Percentiles rank a stretch among this genome's conserved stretches.
phyloP scores from a whole-genome alignment of 1,140 invertebrate species.

The Apis florea region DNA sequence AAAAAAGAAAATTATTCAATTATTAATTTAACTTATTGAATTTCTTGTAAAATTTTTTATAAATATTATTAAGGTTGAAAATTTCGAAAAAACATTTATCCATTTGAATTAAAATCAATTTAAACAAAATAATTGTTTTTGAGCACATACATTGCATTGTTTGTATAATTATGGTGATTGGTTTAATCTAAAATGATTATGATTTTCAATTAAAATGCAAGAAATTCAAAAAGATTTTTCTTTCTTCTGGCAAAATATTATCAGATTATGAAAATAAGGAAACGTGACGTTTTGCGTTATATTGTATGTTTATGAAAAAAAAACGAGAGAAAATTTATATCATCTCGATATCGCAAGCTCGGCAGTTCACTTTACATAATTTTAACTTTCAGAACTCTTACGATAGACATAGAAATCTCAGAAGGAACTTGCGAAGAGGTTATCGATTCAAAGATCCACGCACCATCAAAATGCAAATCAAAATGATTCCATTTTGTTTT shows the following conservation, averaged over 20 bases:
- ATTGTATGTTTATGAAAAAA: neutral
- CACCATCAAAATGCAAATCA: neutral
- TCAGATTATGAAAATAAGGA: neutral
- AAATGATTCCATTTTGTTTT: neutral
- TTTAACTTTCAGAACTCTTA: neutral
- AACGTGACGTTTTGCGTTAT: neutral
- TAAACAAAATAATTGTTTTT: no score
- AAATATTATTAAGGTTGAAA: no score
- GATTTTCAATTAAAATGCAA: no score
- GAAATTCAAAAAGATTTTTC: no score
- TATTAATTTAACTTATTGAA: neutral
- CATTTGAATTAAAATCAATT: no score
- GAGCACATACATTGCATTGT: no score
- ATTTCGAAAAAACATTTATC: no score
- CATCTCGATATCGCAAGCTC: slow-evolving; percentile 23
- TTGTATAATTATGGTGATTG: no score
- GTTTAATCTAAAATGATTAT: no score
- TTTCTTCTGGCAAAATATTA: no score
- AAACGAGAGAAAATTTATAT: slow-evolving; percentile 7
- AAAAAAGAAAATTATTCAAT: neutral
- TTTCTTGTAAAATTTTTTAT: no score
- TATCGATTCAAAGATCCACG: slow-evolving; percentile 3
- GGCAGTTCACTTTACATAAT: slow-evolving; percentile 1
- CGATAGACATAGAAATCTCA: neutral
- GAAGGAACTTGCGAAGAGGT: slow-evolving; percentile 14